Percentiles rank a stretch among this genome's conserved stretches.
These are phyloP conservation scores for Catharus bicknelli DNA, from an alignment of 2,113 vertebrate genomes.

Conservation along the genomic window DNA sequence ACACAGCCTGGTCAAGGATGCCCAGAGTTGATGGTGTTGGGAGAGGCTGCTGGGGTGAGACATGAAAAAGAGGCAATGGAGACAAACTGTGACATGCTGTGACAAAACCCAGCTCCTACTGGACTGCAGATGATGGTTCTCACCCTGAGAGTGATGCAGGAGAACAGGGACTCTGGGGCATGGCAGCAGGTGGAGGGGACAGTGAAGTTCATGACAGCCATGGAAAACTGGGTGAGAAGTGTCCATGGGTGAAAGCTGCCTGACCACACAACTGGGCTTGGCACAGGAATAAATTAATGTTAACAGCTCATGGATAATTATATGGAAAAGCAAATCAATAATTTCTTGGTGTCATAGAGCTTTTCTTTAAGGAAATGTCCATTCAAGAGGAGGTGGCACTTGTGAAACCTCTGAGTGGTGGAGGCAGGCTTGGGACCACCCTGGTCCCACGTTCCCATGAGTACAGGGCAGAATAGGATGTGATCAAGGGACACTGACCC, in stretches of 20 bases:
- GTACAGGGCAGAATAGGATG: background rate
- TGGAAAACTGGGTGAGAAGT: background rate
- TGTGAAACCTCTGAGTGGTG: rapidly evolving
- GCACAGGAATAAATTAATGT: background rate
- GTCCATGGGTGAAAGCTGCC: background rate
- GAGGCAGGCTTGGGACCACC: background rate
- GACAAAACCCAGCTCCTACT: background rate
- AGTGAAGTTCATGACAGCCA: background rate
- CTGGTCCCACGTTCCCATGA: rapidly evolving
- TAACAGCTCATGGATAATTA: background rate
- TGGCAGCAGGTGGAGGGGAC: background rate
- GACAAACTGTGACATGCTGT: background rate
- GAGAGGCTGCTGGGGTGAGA: background rate
- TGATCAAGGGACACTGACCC: background rate
- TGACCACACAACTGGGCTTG: background rate
- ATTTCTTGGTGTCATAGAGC: background rate
- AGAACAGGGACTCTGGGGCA: rapidly evolving
- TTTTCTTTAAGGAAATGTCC: background rate
- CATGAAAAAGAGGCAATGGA: background rate
- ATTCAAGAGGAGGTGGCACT: background rate
- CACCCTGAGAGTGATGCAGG: background rate
- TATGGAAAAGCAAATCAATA: background rate
- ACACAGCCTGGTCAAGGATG: background rate
- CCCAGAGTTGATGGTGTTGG: background rate
- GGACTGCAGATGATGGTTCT: background rate